Conservation (phyloP, 2,888 invertebrate species). For the Dusona sp. region DNA sequence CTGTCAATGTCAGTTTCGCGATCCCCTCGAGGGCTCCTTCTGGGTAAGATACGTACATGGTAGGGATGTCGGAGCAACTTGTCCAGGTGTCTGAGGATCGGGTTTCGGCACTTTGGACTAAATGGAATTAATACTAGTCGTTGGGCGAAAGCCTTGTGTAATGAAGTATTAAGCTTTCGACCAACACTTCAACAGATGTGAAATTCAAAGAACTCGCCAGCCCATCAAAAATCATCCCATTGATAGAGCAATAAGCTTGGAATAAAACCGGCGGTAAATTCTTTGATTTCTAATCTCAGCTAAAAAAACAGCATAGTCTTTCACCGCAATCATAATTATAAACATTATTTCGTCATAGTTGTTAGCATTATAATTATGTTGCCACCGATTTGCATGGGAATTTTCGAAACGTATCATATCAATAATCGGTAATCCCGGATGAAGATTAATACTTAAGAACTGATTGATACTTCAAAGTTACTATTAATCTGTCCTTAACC, state of each 20-base stretch:
- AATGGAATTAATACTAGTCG: conserved; percentile 29
- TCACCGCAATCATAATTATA: background rate
- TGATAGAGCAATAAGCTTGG: background rate
- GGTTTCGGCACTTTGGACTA: conserved; percentile 8
- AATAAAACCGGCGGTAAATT: background rate
- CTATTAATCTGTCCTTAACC: too few relatives aligned
- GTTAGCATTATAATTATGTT: too few relatives aligned
- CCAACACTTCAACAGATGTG: background rate
- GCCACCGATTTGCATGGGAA: too few relatives aligned
- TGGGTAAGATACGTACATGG: conserved; percentile 22
- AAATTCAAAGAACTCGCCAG: background rate
- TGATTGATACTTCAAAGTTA: too few relatives aligned
- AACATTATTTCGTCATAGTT: background rate
- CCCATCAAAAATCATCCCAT: conserved; percentile 3
- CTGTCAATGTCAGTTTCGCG: conserved; percentile 43
- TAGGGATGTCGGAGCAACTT: conserved; percentile 11
- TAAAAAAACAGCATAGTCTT: background rate
- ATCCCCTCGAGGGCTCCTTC: conserved; percentile 46
- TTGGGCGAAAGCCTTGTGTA: background rate
- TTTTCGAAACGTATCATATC: background rate
- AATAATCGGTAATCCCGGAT: background rate
- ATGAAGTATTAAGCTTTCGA: conserved; percentile 14
- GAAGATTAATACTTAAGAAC: too few relatives aligned
- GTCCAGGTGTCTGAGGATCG: conserved; percentile 46
- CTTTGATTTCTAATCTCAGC: background rate